Evolutionary conservation across 2,888 invertebrate genomes (phyloP).

Genomic region (Strigamia maritima): DNA sequence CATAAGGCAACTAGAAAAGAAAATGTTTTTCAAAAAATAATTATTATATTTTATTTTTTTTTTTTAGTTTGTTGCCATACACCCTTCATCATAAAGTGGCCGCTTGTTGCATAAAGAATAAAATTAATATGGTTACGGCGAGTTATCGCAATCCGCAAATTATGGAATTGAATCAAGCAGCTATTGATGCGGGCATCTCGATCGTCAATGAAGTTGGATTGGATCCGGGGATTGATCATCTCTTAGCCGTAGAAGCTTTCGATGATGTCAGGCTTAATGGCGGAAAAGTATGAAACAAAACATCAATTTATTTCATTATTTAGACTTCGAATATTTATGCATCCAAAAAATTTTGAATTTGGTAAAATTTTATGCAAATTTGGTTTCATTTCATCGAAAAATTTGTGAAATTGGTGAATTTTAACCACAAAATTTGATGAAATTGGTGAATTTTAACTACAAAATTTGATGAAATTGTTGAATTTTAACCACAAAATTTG

Average conservation of each 20-base stretch:
- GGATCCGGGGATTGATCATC: conserved; percentile 98
- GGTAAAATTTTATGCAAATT: no score
- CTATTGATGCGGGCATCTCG: conserved; percentile 83
- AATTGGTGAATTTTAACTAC: conserved; percentile 11
- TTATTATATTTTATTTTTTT: conserved; percentile 8
- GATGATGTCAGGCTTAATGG: conserved; percentile 79
- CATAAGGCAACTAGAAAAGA: conserved; percentile 54
- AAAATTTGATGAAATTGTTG: background rate
- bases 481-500: no score
- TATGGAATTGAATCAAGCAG: conserved; percentile 70
- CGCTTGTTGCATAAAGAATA: conserved; percentile 76
- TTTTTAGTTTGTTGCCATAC: conserved; percentile 75
- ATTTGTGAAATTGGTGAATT: no score
- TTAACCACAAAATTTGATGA: no score
- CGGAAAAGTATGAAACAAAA: conserved; percentile 62
- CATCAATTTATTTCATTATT: no score
- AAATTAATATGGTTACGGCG: conserved; percentile 92
- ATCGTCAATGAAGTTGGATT: conserved; percentile 94
- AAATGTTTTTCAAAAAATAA: no score
- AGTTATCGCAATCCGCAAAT: conserved; percentile 83
- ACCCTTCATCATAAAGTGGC: conserved; percentile 81
- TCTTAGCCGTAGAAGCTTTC: conserved; percentile 94
- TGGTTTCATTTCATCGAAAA: no score
- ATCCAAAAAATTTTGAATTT: no score
- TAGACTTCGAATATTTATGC: no score